Evolutionary conservation across 2,797 vertebrate genomes (phyloP).

Genomic region (Sibirionetta formosa): DNA sequence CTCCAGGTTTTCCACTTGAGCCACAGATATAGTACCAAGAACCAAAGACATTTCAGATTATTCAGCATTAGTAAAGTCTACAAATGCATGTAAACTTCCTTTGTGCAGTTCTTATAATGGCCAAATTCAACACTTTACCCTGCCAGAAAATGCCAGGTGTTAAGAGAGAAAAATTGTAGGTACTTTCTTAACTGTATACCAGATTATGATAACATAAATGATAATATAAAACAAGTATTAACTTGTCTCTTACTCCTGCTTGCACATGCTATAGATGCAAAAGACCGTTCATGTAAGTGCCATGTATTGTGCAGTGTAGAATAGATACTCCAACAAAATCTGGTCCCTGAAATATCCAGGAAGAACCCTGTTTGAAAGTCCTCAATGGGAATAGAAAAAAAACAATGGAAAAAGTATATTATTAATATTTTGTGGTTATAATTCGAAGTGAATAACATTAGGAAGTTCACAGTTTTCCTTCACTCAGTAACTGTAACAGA

Average conservation of each 20-base stretch:
- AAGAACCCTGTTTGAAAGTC: neutral
- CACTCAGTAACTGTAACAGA: neutral
- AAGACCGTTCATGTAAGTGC: neutral
- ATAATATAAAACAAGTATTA: constrained; percentile 38
- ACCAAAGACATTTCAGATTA: neutral
- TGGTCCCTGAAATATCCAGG: neutral
- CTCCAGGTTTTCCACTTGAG: neutral
- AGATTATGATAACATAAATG: constrained; percentile 33
- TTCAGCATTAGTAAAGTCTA: neutral
- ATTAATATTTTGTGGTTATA: neutral
- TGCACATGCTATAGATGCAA: neutral
- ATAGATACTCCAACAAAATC: neutral
- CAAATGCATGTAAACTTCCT: neutral
- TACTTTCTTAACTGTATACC: constrained; percentile 32
- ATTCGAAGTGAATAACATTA: neutral
- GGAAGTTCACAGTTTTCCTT: neutral
- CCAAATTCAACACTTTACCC: constrained; percentile 13
- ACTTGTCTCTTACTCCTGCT: neutral
- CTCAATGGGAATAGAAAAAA: neutral
- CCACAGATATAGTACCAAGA: neutral
- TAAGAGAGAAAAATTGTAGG: constrained; percentile 31
- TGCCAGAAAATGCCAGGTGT: constrained; percentile 54
- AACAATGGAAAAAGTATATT: neutral
- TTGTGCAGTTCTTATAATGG: neutral
- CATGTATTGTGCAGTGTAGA: neutral